phyloP scores from a whole-genome alignment of 1,140 invertebrate species.

The Drosophila pseudoobscura region DNA sequence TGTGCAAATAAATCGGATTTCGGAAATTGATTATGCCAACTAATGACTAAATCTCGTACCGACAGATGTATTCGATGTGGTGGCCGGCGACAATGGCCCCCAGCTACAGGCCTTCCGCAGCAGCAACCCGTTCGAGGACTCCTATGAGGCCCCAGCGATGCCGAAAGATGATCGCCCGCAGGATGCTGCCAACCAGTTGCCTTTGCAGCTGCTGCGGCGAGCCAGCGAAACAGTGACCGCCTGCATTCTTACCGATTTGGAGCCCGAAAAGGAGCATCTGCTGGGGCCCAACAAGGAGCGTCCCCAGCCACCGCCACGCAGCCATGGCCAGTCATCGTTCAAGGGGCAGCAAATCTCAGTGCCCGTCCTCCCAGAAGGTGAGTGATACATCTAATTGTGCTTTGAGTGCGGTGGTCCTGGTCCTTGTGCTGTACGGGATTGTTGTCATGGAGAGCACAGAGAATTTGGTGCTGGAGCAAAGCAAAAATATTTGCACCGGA shows the following conservation, averaged over 20 bases:
- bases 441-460: not conserved
- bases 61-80: conserved; percentile 49
- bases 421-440: too few relatives aligned
- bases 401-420: too few relatives aligned
- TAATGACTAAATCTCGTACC: not conserved
- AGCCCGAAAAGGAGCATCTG: conserved; percentile 62
- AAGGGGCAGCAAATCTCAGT: conserved; percentile 2
- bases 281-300: conserved; percentile 26
- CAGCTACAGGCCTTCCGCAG: conserved; percentile 43
- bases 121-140: conserved; percentile 43
- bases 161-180: not conserved
- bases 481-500: conserved; percentile 46
- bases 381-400: conserved; percentile 27
- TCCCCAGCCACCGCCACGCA: conserved; percentile 44
- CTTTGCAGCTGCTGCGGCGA: conserved; percentile 50
- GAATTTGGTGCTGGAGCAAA: conserved; percentile 13
- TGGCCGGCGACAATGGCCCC: conserved; percentile 47
- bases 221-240: conserved; percentile 60
- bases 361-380: conserved; percentile 7
- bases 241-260: conserved; percentile 50
- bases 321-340: conserved; percentile 12
- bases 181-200: conserved; percentile 35
- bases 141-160: not conserved
- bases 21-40: conserved; percentile 3
- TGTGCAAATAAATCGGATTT: conserved; percentile 7